Evolutionary conservation across 92 coral and sea anemone species (phyloP).

Genomic region (Paramuricea clavata): DNA sequence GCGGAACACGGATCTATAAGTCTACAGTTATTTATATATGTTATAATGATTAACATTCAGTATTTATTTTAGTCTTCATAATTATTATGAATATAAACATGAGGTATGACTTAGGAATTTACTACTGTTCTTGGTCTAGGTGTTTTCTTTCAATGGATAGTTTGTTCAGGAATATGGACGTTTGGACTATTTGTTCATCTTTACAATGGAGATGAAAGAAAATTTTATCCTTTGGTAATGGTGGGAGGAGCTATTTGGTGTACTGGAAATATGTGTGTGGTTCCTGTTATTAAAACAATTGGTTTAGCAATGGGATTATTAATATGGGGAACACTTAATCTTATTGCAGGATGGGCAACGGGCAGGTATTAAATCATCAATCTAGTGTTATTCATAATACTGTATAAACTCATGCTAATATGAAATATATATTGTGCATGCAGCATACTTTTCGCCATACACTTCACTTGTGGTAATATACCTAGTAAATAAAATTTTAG

Average conservation of each 20-base stretch:
- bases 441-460: too few species aligned
- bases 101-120: not conserved
- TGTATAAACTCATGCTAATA: not conserved
- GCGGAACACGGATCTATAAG: too few species aligned
- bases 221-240: constrained; percentile 46
- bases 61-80: not conserved
- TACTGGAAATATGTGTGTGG: constrained; percentile 50
- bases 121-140: not conserved
- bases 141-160: constrained; percentile 43
- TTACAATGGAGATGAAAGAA: constrained; percentile 18
- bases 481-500: too few species aligned
- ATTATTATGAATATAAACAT: not conserved
- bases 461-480: not conserved
- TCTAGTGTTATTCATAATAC: not conserved
- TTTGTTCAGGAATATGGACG: constrained; percentile 42
- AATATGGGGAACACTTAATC: constrained; percentile 42
- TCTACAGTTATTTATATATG: too few species aligned
- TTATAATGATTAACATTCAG: not conserved
- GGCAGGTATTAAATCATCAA: constrained; percentile 27
- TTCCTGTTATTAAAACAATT: constrained; percentile 49
- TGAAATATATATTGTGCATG: too few species aligned
- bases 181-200: constrained; percentile 37
- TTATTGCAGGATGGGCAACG: constrained; percentile 45
- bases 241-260: constrained; percentile 49
- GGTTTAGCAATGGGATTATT: constrained; percentile 50